Percentiles rank a stretch among this genome's conserved stretches.
phyloP scores from a whole-genome alignment of 1,140 invertebrate genomes.

The Lasioglossum baleicum region DNA sequence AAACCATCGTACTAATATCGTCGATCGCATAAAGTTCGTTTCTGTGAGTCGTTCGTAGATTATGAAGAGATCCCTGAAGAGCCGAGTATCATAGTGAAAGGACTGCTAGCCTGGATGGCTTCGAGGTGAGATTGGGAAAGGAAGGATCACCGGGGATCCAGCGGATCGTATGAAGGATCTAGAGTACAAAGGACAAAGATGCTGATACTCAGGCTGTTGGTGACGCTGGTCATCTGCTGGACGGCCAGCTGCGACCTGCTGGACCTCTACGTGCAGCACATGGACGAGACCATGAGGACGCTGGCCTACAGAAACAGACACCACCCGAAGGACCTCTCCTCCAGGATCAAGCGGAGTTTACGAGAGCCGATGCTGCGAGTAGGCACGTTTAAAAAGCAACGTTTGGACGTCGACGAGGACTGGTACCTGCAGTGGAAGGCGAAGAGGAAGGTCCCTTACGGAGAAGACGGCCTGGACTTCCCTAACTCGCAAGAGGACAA shows the following conservation, averaged over 20 bases:
- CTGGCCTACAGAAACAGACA: slow-evolving; percentile 55
- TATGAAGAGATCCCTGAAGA: background rate
- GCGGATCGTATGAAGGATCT: slow-evolving; percentile 51
- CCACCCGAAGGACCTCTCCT: slow-evolving; percentile 41
- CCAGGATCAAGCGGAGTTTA: slow-evolving; percentile 62
- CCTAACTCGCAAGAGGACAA: slow-evolving; percentile 67
- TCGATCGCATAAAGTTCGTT: background rate
- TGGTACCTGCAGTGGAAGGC: slow-evolving; percentile 59
- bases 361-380: slow-evolving; percentile 52
- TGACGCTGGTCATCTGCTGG: slow-evolving; percentile 60
- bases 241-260: slow-evolving; percentile 68
- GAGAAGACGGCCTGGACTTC: slow-evolving; percentile 68
- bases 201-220: slow-evolving; percentile 64
- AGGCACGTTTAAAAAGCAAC: slow-evolving; percentile 69
- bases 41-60: background rate
- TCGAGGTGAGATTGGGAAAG: background rate
- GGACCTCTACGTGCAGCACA: slow-evolving; percentile 77
- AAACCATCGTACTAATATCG: background rate
- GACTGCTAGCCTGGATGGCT: background rate
- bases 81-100: background rate
- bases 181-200: slow-evolving; percentile 50
- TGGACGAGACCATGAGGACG: slow-evolving; percentile 76
- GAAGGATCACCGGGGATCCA: background rate
- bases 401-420: slow-evolving; percentile 69
- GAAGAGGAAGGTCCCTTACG: slow-evolving; percentile 53